Base-by-base conservation (phyloP, 2,797 vertebrate genomes). In the Propithecus perrieri region DNA sequence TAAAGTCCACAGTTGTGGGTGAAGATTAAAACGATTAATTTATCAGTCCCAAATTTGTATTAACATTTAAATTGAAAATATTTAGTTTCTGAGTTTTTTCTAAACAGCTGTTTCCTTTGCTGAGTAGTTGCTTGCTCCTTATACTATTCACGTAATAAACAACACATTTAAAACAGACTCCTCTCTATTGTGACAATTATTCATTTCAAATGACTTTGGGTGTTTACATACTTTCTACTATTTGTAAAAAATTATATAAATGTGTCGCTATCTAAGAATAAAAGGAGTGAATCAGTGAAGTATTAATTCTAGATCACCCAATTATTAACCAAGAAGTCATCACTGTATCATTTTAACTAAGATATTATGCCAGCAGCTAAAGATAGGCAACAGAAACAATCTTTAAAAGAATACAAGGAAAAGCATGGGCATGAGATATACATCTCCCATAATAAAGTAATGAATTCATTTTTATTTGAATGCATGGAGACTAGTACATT, bases 1-100 rank as follows among this genome's bases (percentile, higher is more conserved):
- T 35, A 63, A 90, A 59, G 57, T 74, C 69, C 26, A 92, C 0
- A 84, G 55, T 59, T 18, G 20, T 46, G 9, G 3, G 13, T 86
- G 48, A 90, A 59, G 48, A 87, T 85, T 90, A 72, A 93, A 94
- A 90, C 38, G 20, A 81, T 85, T 74, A 84, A 85, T 41, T 69
- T 7, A 79, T 48, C 55, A 93, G 61, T 55, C 35, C 13, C 35
- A 72, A 22, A 46, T 85, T 28, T 79, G 26, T 28, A 59, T 59
- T 12, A 59, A 11, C 38, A 80, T 26, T 59, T 61, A 85, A 74
- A 91, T 11, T 48, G 22, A 53, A 35, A 89, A 69, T 15, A 74
- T 22, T 63, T 38, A 65, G 57, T n/a, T 33, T 65, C 59, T 46
- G 15, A 85, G 80, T 69, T 46, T 38, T 85, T 50, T 55, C 38